These are phyloP conservation scores for Pristis pectinata DNA, from an alignment of 2,797 vertebrate genomes.

Conservation along the genomic window DNA sequence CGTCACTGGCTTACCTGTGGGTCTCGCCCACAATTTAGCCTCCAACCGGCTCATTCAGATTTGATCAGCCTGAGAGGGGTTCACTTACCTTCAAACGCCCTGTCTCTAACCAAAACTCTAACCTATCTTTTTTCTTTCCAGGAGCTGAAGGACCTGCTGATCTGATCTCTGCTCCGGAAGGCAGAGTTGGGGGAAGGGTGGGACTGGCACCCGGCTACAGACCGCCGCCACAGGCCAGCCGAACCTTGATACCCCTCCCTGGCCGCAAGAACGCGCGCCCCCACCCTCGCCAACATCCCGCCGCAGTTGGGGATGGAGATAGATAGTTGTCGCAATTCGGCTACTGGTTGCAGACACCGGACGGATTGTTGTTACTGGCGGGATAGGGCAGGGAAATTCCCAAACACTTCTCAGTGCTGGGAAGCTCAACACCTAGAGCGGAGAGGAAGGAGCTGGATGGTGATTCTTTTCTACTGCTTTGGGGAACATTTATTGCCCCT, in stretches of 20 bases:
- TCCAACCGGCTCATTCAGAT: not conserved
- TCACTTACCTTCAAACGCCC: not conserved
- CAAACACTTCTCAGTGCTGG: too few relatives aligned
- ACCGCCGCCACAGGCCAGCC: not conserved
- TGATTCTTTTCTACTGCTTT: too few relatives aligned
- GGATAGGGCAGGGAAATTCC: too few relatives aligned
- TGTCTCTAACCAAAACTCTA: not conserved
- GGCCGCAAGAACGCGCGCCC: not conserved
- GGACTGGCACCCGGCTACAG: not conserved
- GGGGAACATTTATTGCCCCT: too few relatives aligned
- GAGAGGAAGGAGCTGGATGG: too few relatives aligned
- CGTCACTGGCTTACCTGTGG: not conserved
- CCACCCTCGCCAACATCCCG: not conserved
- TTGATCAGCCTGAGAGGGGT: not conserved
- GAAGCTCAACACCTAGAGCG: too few relatives aligned
- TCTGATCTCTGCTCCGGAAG: not conserved
- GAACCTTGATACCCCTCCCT: not conserved
- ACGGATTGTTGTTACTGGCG: not conserved
- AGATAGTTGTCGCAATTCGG: not conserved
- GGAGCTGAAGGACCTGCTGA: not conserved
- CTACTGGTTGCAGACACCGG: too few relatives aligned
- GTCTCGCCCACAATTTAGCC: too few relatives aligned
- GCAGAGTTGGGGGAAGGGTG: not conserved
- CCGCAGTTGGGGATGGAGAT: not conserved
- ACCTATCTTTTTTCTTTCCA: slow-evolving; percentile 9